Base-by-base conservation (phyloP, 1,140 invertebrate genomes). In the Stenopsyche tienmushanensis region DNA sequence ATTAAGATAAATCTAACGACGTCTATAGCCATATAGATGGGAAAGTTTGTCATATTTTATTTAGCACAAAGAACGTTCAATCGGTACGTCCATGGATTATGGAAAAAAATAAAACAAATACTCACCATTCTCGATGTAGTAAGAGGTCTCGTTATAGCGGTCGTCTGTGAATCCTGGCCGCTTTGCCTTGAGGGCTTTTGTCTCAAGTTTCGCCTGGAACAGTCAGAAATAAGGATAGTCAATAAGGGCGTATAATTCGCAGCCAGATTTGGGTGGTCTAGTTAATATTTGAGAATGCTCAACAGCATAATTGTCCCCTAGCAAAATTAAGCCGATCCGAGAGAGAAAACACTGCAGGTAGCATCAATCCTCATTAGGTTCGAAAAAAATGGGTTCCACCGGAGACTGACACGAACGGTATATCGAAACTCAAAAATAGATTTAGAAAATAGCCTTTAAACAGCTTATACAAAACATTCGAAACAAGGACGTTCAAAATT, bases 41-140 rank as follows among this genome's bases (percentile, higher is more conserved):
- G n/a, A n/a, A n/a, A n/a, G n/a, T n/a, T n/a, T n/a, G n/a, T n/a
- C n/a, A n/a, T n/a, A n/a, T n/a, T n/a, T n/a, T n/a, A n/a, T n/a
- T n/a, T n/a, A n/a, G n/a, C n/a, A n/a, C n/a, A n/a, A n/a, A n/a
- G n/a, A n/a, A n/a, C n/a, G n/a, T n/a, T n/a, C n/a, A n/a, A n/a
- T n/a, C n/a, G n/a, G n/a, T n/a, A n/a, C n/a, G n/a, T n/a, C n/a
- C n/a, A n/a, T n/a, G n/a, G n/a, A n/a, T n/a, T n/a, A n/a, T n/a
- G 29, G 13, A 34, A 34, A 34, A 55, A 39, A 57, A 42, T 5
- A 7, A 20, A 21, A 42, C 13, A 34, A 7, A 7, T 18, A 57
- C 54, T 86, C 80, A 96, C 94, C 94, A 86, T 97, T 96, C 84
- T 98, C 94, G 76, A 95, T 92, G 80, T 95, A 97, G 82, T 97